Base-by-base conservation (phyloP, 2,888 invertebrate species). In the Endomychus coccineus region DNA sequence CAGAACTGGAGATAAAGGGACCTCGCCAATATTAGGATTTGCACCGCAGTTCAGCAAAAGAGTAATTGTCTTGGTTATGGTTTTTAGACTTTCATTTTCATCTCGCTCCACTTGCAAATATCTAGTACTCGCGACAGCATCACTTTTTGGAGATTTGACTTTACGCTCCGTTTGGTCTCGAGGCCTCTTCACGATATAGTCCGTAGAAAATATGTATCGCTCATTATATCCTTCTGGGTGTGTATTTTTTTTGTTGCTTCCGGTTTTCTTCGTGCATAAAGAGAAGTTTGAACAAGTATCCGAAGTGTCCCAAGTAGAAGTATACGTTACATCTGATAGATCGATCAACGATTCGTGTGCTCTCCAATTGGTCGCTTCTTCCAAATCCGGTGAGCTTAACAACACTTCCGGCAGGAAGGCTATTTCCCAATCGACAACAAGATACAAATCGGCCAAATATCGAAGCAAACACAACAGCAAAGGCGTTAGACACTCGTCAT, bases 351-450 rank as follows among this genome's bases (percentile, higher is more conserved):
- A 55, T 12, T 46, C 43, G 10, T 52, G 44, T 1, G 54, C 48
- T 9, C 51, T 45, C 61, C 59, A 59, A 27, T 52, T 42, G 2
- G 81, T 75, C 6, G 88, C 59, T 3, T 73, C 64, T 7, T 70
- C 67, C 49, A 86, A 83, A 39, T 87, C 84, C 40, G 69, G 61
- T 43, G 80, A 75, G 2, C 87, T 80, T 64, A 86, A 80, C 59
- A 79, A 69, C 34, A 87, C 61, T 9, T 80, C 78, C 70, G 61
- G 27, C 58, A 62, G 38, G 49, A 62, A 62, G 7, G 61, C 53
- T 36, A 61, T 45, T 44, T 73, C 72, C 37, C 37, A 37, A n/a
- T 13, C 28, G 10, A 5, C 2, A 3, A 37, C 32, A 1, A 10
- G 15, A 16, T 32, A 10, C 7, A 37, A 13, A 6, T 7, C 5